Percentiles rank a stretch among this genome's conserved stretches.
phyloP scores from a whole-genome alignment of 2,888 invertebrate genomes.

The Pelosia muscerda region DNA sequence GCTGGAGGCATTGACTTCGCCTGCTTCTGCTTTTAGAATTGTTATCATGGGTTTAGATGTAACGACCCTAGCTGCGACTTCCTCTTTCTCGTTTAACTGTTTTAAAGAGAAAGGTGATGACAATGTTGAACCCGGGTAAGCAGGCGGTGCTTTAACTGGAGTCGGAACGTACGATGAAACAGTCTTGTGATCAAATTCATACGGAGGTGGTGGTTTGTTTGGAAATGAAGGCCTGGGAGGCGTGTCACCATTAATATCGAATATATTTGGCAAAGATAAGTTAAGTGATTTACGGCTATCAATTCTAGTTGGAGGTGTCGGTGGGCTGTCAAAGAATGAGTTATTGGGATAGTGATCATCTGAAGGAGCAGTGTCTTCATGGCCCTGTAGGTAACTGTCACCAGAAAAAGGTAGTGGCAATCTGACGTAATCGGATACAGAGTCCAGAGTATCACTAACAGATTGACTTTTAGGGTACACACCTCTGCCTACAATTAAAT shows the following conservation, averaged over 20 bases:
- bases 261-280: conserved; percentile 80
- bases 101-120: conserved; percentile 56
- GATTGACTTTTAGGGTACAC: conserved; percentile 91
- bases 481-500: conserved; percentile 93
- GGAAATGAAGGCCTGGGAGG: conserved; percentile 63
- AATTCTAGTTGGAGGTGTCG: conserved; percentile 90
- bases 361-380: conserved; percentile 88
- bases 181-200: conserved; percentile 89
- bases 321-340: conserved; percentile 86
- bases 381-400: conserved; percentile 87
- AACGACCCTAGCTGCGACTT: conserved; percentile 92
- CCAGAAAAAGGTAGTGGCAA: conserved; percentile 88
- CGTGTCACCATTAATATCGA: conserved; percentile 71
- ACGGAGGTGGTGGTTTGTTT: conserved; percentile 89
- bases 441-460: conserved; percentile 94
- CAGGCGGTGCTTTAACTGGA: conserved; percentile 88
- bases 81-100: conserved; percentile 83
- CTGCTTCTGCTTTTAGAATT: conserved; percentile 92
- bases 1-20: conserved; percentile 88
- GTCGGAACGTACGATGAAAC: conserved; percentile 68
- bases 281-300: conserved; percentile 87
- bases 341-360: conserved; percentile 84
- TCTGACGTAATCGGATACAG: conserved; percentile 96
- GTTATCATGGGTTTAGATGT: conserved; percentile 92
- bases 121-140: conserved; percentile 85